Conservation (phyloP, 2,113 vertebrate genomes). For the Zosterops lateralis region DNA sequence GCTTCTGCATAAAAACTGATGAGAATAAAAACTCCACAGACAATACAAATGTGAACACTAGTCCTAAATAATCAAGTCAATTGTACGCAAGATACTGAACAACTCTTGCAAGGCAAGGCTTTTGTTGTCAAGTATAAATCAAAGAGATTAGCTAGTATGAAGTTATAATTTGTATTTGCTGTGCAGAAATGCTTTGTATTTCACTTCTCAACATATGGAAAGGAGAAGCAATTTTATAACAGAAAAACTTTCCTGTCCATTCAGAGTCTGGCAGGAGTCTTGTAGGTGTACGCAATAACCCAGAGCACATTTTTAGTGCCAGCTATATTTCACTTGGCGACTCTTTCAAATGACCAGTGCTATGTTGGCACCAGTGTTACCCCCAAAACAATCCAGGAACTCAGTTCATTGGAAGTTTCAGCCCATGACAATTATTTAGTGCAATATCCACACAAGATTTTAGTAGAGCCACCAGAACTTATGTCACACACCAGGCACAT, state of each 20-base stretch:
- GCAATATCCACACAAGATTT: neutral
- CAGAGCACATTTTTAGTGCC: neutral
- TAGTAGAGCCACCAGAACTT: neutral
- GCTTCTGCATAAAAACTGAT: neutral
- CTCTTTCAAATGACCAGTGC: neutral
- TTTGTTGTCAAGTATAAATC: neutral
- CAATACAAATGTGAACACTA: neutral
- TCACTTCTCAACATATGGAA: neutral
- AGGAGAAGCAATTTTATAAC: neutral
- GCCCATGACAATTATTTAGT: neutral
- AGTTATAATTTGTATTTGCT: neutral
- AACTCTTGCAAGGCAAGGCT: neutral
- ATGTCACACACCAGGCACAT: neutral
- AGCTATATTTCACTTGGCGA: neutral
- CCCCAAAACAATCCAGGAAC: neutral
- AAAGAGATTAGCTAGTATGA: neutral
- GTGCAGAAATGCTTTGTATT: neutral
- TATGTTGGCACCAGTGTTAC: neutral
- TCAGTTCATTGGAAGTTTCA: neutral
- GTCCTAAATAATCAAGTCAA: conserved; percentile 2
- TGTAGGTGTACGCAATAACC: neutral
- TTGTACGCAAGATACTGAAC: neutral
- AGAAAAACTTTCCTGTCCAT: neutral
- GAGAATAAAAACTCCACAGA: neutral
- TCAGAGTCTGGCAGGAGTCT: neutral